phyloP scores from a whole-genome alignment of 1,140 invertebrate genomes.

The Onthophagus taurus region DNA sequence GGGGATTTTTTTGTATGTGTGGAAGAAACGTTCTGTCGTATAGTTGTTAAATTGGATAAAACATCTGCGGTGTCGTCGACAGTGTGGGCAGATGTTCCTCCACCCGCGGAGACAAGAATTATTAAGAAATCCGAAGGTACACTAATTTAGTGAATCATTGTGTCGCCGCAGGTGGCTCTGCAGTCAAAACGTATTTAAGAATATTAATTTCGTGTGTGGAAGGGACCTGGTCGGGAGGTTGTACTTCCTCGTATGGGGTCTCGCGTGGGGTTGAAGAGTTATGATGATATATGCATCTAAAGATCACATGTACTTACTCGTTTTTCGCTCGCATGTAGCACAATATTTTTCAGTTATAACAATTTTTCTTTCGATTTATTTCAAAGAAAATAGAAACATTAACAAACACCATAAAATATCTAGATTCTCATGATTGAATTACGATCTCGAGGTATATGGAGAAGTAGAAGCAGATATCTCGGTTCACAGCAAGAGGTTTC shows the following conservation, averaged over 20 bases:
- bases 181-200: slow-evolving; percentile 14
- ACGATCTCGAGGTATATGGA: no score
- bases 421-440: no score
- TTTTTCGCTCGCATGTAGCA: background rate
- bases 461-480: slow-evolving; percentile 25
- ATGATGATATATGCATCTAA: slow-evolving; percentile 12
- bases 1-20: no score
- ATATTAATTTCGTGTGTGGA: slow-evolving; percentile 14
- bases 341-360: background rate
- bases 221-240: background rate
- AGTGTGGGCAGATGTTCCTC: slow-evolving; percentile 12
- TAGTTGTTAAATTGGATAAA: no score
- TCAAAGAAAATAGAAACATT: no score
- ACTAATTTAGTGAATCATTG: slow-evolving; percentile 24
- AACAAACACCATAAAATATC: no score
- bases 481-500: slow-evolving; percentile 17
- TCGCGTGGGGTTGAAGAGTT: slow-evolving; percentile 15
- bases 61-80: slow-evolving; percentile 11
- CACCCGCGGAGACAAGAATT: slow-evolving; percentile 19
- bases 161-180: slow-evolving; percentile 19
- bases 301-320: slow-evolving; percentile 5
- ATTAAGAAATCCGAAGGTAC: slow-evolving; percentile 23
- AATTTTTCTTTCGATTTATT: no score
- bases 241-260: slow-evolving; percentile 13
- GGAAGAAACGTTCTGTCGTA: no score